These are phyloP conservation scores for Bagarius yarrelli DNA, from an alignment of 2,113 vertebrate species.

Conservation along the genomic window DNA sequence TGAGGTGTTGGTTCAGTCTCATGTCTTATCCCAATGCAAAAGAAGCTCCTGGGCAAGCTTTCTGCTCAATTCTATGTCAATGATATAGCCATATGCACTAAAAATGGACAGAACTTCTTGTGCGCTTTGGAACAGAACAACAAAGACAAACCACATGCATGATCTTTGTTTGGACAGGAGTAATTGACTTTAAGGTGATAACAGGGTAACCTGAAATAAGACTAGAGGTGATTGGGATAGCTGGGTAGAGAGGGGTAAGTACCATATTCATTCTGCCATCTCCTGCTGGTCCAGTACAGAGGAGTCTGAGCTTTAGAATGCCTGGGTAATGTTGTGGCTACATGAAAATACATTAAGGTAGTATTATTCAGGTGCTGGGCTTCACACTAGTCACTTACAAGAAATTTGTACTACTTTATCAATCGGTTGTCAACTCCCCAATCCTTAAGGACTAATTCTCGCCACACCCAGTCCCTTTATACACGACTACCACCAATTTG, in stretches of 20 bases:
- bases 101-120: not conserved
- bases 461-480: too few relatives aligned
- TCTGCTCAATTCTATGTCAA: not conserved
- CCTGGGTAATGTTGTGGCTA: conserved; percentile 66
- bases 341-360: conserved; percentile 54
- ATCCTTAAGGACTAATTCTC: too few relatives aligned
- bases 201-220: conserved; percentile 54
- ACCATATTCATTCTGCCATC: conserved; percentile 57
- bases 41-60: not conserved
- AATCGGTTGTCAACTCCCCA: not conserved
- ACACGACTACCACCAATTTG: not conserved
- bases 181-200: not conserved
- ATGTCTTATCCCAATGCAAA: conserved; percentile 13
- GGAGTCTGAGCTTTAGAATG: conserved; percentile 55
- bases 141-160: conserved; percentile 18
- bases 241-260: conserved; percentile 65
- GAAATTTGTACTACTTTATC: too few relatives aligned
- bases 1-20: conserved; percentile 7
- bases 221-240: conserved; percentile 54
- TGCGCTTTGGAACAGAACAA: conserved; percentile 22
- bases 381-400: not conserved
- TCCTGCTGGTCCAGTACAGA: conserved; percentile 64
- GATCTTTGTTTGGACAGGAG: conserved; percentile 15
- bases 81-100: not conserved
- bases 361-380: conserved; percentile 7